Base-by-base conservation (phyloP, 2,113 vertebrate species). In the Murina feae region DNA sequence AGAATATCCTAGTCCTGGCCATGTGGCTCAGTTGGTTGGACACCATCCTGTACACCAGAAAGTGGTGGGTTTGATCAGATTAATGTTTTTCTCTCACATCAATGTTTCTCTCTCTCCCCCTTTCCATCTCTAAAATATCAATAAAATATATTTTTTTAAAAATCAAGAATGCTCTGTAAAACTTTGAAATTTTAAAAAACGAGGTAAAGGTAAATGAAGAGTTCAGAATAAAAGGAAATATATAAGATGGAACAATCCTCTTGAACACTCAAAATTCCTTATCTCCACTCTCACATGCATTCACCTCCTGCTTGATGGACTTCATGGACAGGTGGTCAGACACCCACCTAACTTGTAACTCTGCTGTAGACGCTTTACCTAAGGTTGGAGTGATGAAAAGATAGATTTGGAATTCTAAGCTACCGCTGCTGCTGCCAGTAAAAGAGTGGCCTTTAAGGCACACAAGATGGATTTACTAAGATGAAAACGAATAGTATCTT, bases 361-460 rank as follows among this genome's bases (percentile, higher is more conserved):
- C 98, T 93, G 98, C 95, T 99, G 99, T 95, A 98, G 98, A 97
- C 98, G 99, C 87, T 98, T 99, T 97, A 99, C 99, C 99, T 99
- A 97, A 90, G 97, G 97, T 92, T 49, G 96, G 85, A 97, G 96
- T 93, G 97, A 97, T 96, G 87, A 95, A 97, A 83, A 95, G 93
- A 97, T 1, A 86, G 86, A 97, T 98, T 97, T 97, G 95, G 94
- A 94, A 90, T 89, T 96, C 94, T 6, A n/a, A 66, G 90, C 92
- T 88, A 94, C 84, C 49, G 84, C 69, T 80, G n/a, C 78, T 81
- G 53, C 80, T 65, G 28, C 85, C 51, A 86, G 30, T 4, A 86
- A 6, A 72, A 80, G 2, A 94, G 25, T 28, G 44, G 32, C 75
- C 32, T 60, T 21, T 21, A 35, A 68, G 72, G 93, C 51, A 85